Percentiles rank a stretch among this genome's conserved stretches.
Evolutionary conservation across 2,888 invertebrate species (phyloP).

Genomic region (Trichopoda pennipes): DNA sequence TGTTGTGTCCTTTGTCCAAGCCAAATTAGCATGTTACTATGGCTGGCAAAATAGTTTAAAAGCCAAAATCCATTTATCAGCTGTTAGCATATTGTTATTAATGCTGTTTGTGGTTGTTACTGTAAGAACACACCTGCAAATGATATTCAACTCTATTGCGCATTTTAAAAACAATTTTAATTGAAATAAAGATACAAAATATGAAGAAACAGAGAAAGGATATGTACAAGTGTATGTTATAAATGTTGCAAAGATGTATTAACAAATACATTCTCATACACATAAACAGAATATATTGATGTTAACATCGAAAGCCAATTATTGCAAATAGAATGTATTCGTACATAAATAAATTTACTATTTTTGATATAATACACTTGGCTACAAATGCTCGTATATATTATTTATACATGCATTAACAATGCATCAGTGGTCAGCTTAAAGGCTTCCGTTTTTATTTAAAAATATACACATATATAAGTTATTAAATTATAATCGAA

Average conservation of each 20-base stretch:
- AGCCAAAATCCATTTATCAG: slow-evolving; percentile 28
- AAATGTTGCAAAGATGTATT: slow-evolving; percentile 24
- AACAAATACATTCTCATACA: slow-evolving; percentile 18
- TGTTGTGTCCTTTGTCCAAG: neutral
- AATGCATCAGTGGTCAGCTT: neutral
- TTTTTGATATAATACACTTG: neutral
- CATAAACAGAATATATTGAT: slow-evolving; percentile 3
- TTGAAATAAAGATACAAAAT: slow-evolving; percentile 63
- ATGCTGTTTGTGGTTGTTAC: slow-evolving; percentile 16
- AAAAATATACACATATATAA: too few relatives aligned
- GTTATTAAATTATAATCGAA: too few relatives aligned
- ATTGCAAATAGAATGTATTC: slow-evolving; percentile 30
- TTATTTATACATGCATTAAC: neutral
- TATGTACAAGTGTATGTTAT: slow-evolving; percentile 14
- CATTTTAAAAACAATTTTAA: slow-evolving; percentile 59
- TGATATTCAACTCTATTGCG: slow-evolving; percentile 33
- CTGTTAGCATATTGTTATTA: slow-evolving; percentile 28
- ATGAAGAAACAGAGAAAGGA: slow-evolving; percentile 43
- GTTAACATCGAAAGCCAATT: slow-evolving; percentile 22
- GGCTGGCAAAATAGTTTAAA: neutral
- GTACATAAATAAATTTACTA: slow-evolving; percentile 7
- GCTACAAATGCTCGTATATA: too few relatives aligned
- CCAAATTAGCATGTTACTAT: neutral
- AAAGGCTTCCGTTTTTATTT: neutral
- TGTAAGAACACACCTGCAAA: slow-evolving; percentile 23